Evolutionary conservation across 2,888 invertebrate genomes (phyloP).

Genomic region (Athalia cordata): DNA sequence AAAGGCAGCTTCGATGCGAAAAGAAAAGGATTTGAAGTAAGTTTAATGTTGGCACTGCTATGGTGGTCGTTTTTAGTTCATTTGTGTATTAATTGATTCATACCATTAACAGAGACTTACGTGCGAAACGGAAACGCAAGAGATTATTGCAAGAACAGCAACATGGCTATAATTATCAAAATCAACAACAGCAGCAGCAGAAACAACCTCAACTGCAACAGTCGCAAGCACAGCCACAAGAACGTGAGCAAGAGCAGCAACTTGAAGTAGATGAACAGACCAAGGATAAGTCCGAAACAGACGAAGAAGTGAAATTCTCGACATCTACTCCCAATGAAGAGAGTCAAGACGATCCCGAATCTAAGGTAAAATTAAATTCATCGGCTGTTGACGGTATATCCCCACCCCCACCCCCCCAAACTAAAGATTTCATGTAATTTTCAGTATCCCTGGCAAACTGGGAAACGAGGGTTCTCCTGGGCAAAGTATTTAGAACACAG

Average conservation of each 20-base stretch:
- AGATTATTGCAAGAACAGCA: constrained; percentile 66
- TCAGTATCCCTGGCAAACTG: constrained; percentile 82
- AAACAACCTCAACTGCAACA: constrained; percentile 3
- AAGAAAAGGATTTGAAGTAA: constrained; percentile 67
- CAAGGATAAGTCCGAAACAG: constrained; percentile 60
- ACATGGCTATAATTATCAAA: constrained; percentile 8
- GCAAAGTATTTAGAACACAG: constrained; percentile 83
- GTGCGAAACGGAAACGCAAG: constrained; percentile 68
- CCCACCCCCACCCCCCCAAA: too few relatives aligned
- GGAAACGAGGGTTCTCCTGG: constrained; percentile 87
- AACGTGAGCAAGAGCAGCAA: background rate
- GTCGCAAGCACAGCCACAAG: constrained; percentile 3
- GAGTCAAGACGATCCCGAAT: constrained; percentile 61
- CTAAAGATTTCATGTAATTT: constrained; percentile 1
- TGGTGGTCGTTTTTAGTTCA: background rate
- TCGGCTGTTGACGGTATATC: background rate
- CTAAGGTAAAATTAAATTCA: constrained; percentile 60
- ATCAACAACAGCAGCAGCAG: constrained; percentile 23
- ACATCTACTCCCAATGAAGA: constrained; percentile 60
- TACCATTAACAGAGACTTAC: constrained; percentile 61
- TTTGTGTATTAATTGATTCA: background rate
- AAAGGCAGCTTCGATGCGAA: constrained; percentile 62
- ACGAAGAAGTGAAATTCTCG: constrained; percentile 70
- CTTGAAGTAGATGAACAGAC: constrained; percentile 57
- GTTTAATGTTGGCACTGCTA: constrained; percentile 3